Percentiles rank a stretch among this genome's conserved stretches.
Evolutionary conservation across 2,113 vertebrate genomes (phyloP).

Genomic region (Menura novaehollandiae): DNA sequence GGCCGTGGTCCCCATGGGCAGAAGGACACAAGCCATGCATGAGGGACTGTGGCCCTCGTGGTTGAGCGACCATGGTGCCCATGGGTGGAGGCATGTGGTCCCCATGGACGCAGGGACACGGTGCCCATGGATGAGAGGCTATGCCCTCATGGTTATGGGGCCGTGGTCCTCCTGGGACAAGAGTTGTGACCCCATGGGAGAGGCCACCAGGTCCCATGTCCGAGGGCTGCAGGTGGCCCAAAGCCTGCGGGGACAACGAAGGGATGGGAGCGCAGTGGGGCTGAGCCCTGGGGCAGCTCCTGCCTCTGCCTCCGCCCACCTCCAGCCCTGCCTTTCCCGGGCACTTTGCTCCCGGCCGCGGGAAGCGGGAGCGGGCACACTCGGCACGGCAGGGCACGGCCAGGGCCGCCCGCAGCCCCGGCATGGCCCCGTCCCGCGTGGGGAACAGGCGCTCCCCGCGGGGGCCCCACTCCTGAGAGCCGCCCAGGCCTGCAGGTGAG

Average conservation of each 20-base stretch:
- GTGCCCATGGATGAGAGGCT: fast-evolving
- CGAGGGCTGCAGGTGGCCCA: neutral
- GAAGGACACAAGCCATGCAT: neutral
- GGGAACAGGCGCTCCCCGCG: neutral
- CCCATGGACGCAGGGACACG: fast-evolving
- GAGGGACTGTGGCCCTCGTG: neutral
- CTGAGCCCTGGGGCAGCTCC: neutral
- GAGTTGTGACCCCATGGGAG: neutral
- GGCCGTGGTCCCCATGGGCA: neutral
- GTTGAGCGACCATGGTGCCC: neutral
- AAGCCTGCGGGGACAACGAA: neutral
- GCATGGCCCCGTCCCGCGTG: neutral
- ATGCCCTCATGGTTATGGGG: neutral
- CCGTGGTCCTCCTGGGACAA: neutral
- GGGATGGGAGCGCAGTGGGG: fast-evolving
- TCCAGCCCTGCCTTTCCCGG: conserved; percentile 46
- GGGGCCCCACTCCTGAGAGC: neutral
- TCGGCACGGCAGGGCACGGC: neutral
- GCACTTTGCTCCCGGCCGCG: conserved; percentile 39
- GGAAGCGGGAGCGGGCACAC: neutral
- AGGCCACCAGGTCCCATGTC: fast-evolving
- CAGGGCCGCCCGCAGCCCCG: neutral
- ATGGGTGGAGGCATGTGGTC: fast-evolving
- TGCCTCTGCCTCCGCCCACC: conserved; percentile 23
- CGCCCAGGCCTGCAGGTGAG: neutral